Percentiles rank a stretch among this genome's conserved stretches.
phyloP scores from a whole-genome alignment of 2,113 vertebrate species.

The Nasalis larvatus region DNA sequence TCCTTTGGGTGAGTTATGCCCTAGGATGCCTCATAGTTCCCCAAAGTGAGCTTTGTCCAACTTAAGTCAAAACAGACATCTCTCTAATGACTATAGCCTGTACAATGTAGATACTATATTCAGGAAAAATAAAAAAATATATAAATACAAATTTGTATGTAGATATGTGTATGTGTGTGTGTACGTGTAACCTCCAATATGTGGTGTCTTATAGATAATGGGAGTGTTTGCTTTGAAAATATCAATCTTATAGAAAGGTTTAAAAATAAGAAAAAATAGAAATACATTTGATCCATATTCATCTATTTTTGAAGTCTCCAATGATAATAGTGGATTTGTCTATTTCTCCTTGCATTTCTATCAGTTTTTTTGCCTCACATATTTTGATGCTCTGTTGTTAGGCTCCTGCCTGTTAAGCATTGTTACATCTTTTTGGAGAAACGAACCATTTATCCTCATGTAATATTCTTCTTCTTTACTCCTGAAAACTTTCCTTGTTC shows the following conservation, averaged over 20 bases:
- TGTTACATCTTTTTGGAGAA: neutral
- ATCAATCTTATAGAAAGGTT: neutral
- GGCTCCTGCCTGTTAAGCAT: neutral
- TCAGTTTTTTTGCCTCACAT: neutral
- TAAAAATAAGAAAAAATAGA: neutral
- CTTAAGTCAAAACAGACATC: neutral
- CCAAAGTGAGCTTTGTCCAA: neutral
- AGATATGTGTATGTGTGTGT: accelerated
- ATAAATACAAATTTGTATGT: neutral
- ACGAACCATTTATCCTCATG: too few species aligned
- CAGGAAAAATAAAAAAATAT: neutral
- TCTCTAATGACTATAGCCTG: neutral
- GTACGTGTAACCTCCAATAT: neutral
- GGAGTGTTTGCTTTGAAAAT: neutral
- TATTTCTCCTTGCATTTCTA: neutral
- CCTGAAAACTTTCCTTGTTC: neutral
- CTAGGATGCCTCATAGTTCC: neutral
- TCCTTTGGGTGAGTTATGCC: neutral
- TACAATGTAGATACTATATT: neutral
- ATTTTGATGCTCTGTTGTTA: neutral
- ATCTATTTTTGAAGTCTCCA: neutral
- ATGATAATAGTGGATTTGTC: too few species aligned
- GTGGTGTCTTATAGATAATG: neutral
- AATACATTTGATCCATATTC: neutral
- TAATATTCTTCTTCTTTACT: neutral